Base-by-base conservation (phyloP, 1,140 invertebrate genomes). In the Plectrocnemia conspersa region DNA sequence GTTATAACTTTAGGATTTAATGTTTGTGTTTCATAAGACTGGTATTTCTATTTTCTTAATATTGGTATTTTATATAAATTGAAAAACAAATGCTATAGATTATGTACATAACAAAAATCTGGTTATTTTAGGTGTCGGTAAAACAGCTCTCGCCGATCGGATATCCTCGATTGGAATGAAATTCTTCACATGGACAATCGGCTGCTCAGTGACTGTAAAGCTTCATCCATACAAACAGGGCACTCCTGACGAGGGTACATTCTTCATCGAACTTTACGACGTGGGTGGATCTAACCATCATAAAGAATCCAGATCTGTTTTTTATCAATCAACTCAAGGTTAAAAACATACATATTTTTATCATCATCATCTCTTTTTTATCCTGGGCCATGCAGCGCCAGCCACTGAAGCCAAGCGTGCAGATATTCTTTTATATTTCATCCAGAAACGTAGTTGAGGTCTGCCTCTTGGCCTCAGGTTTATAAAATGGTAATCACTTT, bases 261-360 rank as follows among this genome's bases (percentile, higher is more conserved):
- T 89, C 74, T 97, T 97, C 73, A 79, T 98, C 32, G 95, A 98
- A 76, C 76, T 98, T 18, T 98, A 93, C 86, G 96, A 98, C 69
- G 82, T 98, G 54, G 96, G 95, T 13, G 95, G 95, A 11, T 95
- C 91, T 59, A 84, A 88, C 62, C 90, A 82, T 65, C 95, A 98
- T 70, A 82, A 86, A 67, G 95, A 95, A 71, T 88, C 91, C 11
- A 78, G 95, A 67, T 81, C 84, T 58, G 89, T 97, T 11, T 98
- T 98, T 74, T 97, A 97, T 68, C 85, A 88, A 66, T 84, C 88
- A 25, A 88, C 90, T 56, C 89, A 98, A 79, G 96, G 95, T 88
- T 77, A 64, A 49, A 64, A 66, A n/a, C 35, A 50, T 40, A 11
- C 19, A 11, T 35, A 11, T 1, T 41, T 50, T 49, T 47, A 44